phyloP scores from a whole-genome alignment of 2,113 vertebrate genomes.

The Caranx ignobilis region DNA sequence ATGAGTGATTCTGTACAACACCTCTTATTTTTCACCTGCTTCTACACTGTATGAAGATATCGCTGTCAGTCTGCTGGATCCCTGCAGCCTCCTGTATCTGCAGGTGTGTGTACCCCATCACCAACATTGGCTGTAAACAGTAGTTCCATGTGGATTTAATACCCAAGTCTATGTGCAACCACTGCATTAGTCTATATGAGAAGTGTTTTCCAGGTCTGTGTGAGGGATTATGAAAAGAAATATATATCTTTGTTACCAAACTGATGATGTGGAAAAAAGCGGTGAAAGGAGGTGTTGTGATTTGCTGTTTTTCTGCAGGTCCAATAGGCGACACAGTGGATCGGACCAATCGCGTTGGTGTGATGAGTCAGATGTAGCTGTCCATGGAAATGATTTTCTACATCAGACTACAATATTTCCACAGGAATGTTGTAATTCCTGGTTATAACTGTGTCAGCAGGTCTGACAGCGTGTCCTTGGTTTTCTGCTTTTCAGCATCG shows the following conservation, averaged over 20 bases:
- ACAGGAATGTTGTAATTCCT: conserved; percentile 3
- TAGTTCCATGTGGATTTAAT: too few species aligned
- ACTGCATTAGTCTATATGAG: too few species aligned
- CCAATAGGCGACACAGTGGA: background rate
- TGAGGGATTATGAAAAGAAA: too few species aligned
- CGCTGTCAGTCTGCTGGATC: background rate
- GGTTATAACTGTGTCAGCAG: background rate
- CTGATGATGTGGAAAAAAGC: background rate
- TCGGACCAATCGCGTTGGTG: background rate
- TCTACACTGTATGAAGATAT: background rate
- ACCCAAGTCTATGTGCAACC: too few species aligned
- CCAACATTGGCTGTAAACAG: too few species aligned
- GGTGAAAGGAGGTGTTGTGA: conserved; percentile 1
- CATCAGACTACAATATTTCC: conserved; percentile 6
- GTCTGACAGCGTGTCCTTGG: background rate
- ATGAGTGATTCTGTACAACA: background rate
- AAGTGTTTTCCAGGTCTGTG: too few species aligned
- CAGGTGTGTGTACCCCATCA: too few species aligned
- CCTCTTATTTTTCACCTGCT: background rate
- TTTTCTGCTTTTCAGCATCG: background rate
- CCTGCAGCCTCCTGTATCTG: too few species aligned
- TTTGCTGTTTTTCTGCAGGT: background rate
- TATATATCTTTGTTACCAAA: background rate
- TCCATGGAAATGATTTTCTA: background rate
- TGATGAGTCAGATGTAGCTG: background rate